phyloP scores from a whole-genome alignment of 1,140 invertebrate species.

The Listronotus bonariensis region DNA sequence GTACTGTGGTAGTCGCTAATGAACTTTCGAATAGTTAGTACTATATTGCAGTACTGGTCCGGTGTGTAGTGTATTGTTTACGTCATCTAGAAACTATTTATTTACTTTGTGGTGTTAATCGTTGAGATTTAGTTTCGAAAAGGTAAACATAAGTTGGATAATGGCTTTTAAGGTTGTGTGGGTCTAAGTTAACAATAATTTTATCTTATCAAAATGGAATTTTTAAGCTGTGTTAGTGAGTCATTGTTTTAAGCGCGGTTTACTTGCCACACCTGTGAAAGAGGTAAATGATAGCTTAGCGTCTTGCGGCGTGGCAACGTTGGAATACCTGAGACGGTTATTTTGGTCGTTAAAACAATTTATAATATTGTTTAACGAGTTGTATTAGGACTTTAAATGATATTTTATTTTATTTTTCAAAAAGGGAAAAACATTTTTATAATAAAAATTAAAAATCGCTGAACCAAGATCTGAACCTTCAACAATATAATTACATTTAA shows the following conservation, averaged over 20 bases:
- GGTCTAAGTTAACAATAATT: neutral
- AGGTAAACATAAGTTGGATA: constrained; percentile 1
- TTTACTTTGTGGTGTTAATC: neutral
- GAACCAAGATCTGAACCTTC: too few relatives aligned
- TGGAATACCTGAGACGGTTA: constrained; percentile 21
- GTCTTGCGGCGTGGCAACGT: constrained; percentile 20
- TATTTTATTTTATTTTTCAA: too few relatives aligned
- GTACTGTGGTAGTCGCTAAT: too few relatives aligned
- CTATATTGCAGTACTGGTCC: too few relatives aligned
- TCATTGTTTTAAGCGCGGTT: constrained; percentile 29
- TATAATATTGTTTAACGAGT: too few relatives aligned
- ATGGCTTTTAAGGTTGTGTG: neutral
- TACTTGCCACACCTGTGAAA: constrained; percentile 38
- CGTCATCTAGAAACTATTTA: neutral
- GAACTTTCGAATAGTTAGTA: neutral
- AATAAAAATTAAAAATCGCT: too few relatives aligned
- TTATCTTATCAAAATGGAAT: neutral
- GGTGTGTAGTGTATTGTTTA: neutral
- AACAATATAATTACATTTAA: too few relatives aligned
- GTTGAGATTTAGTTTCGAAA: neutral
- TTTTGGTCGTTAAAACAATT: constrained; percentile 5
- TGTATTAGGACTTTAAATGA: too few relatives aligned
- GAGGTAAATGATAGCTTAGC: constrained; percentile 15
- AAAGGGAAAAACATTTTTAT: too few relatives aligned
- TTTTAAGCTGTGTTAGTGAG: constrained; percentile 3